Conservation (phyloP, 2,797 vertebrate genomes). For the Peromyscus nudipes region DNA sequence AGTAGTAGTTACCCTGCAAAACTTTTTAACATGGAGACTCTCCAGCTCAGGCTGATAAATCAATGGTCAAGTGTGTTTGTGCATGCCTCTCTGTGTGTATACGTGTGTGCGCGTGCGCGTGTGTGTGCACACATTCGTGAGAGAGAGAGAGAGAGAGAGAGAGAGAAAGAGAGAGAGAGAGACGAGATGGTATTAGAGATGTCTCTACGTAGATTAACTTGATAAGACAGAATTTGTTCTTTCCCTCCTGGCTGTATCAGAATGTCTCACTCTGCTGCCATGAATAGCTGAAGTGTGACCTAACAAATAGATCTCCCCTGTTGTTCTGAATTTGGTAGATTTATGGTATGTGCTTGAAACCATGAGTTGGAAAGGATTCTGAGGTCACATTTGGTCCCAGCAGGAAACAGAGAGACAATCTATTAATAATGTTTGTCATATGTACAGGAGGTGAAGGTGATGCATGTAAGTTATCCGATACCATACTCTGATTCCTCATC, state of each 20-base stretch:
- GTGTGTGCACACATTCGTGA: too few relatives aligned
- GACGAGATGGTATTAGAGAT: background rate
- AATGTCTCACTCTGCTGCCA: background rate
- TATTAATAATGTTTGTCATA: slow-evolving; percentile 54
- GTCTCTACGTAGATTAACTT: background rate
- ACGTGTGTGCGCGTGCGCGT: background rate
- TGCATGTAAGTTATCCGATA: background rate
- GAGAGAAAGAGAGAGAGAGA: accelerated
- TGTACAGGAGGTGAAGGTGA: background rate
- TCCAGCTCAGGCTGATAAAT: background rate
- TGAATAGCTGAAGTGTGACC: background rate
- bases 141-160: too few relatives aligned
- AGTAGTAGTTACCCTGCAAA: background rate
- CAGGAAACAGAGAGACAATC: slow-evolving; percentile 13
- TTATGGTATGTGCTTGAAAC: slow-evolving; percentile 29
- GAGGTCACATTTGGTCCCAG: slow-evolving; percentile 45
- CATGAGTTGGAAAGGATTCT: slow-evolving; percentile 30
- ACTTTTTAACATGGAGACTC: background rate
- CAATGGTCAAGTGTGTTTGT: background rate
- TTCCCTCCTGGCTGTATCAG: background rate
- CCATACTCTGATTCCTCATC: background rate
- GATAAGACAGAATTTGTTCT: background rate
- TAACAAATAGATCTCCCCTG: slow-evolving; percentile 49
- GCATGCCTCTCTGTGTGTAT: background rate
- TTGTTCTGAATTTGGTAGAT: background rate